phyloP scores from a whole-genome alignment of 2,888 invertebrate species.

The Ectemnius continuus region DNA sequence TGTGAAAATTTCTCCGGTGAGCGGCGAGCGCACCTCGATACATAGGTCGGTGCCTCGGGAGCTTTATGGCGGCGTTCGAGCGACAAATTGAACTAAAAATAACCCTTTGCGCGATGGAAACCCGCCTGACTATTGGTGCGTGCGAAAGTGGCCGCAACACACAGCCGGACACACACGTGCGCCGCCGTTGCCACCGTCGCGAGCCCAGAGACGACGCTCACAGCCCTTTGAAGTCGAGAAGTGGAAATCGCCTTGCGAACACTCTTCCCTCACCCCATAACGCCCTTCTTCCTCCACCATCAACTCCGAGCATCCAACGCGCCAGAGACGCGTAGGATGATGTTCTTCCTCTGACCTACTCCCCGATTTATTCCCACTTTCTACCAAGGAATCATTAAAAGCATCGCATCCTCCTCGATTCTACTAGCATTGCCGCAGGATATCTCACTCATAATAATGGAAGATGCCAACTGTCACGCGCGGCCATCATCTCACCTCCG shows the following conservation, averaged over 20 bases:
- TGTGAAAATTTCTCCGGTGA: slow-evolving; percentile 51
- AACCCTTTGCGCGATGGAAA: slow-evolving; percentile 70
- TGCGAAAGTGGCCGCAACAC: slow-evolving; percentile 61
- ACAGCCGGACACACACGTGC: slow-evolving; percentile 6
- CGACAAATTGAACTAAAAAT: slow-evolving; percentile 77
- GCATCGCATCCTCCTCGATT: too few relatives aligned
- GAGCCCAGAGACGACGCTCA: neutral
- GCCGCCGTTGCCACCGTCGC: neutral
- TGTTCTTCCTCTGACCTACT: too few relatives aligned
- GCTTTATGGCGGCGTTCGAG: slow-evolving; percentile 73
- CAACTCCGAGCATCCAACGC: too few relatives aligned
- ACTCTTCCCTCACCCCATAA: too few relatives aligned
- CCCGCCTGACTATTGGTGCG: slow-evolving; percentile 69
- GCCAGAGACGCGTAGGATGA: too few relatives aligned
- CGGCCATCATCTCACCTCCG: too few relatives aligned
- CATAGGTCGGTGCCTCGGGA: slow-evolving; percentile 42
- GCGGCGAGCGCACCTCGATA: slow-evolving; percentile 16
- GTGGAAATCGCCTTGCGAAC: slow-evolving; percentile 53
- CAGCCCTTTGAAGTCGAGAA: slow-evolving; percentile 53
- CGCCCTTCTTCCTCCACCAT: too few relatives aligned
- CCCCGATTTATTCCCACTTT: too few relatives aligned
- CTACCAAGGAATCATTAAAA: too few relatives aligned
- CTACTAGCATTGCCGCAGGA: too few relatives aligned
- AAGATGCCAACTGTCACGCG: too few relatives aligned
- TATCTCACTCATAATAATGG: too few relatives aligned